Evolutionary conservation across 2,797 vertebrate genomes (phyloP), one percentile per base, ranked within the genome.

Genomic region (Varecia variegata): DNA sequence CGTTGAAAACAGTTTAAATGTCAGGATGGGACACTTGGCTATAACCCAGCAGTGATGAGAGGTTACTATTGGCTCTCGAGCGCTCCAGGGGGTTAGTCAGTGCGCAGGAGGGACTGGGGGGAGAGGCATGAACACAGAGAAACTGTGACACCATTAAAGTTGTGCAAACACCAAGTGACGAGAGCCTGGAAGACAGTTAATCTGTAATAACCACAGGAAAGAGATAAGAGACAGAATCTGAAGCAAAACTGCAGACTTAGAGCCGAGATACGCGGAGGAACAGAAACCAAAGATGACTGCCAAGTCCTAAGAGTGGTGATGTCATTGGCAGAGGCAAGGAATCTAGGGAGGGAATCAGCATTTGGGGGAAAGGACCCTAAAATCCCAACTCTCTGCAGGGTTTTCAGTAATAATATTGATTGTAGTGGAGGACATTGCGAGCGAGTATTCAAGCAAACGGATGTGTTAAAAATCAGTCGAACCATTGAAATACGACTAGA

Each of bases 1-100:
- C 35, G 18, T 47, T 80, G 38, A 58, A 91, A 81, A 32, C 74
- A 80, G 43, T 70, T 74, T 62, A 80, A 85, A 91, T 85, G 54
- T 7, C 32, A 65, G 23, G 60, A 35, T 56, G 32, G 81, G 67
- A 38, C 32, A 52, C 1, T 50, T n/a, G 45, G 60, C 38, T 47
- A 21, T 40, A 71, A 79, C 23, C 40, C 40, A 20, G 15, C 1
- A 40, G 50, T 9, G 38, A 84, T 25, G 18, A 94, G 52, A 76
- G 74, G 68, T 52, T 9, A 17, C 50, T 35, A 40, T 14, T 40
- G 40, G 27, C 43, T 76, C 38, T 45, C 54, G 15, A 74, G 43
- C 38, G 50, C 25, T 30, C 43, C 30, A 10, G 25, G 25, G 27
- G 43, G 65, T 52, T 35, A 27, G 20, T 71, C 21, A n/a, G 65